Conservation (phyloP, 1,140 invertebrate species). For the Acyrthosiphon pisum region DNA sequence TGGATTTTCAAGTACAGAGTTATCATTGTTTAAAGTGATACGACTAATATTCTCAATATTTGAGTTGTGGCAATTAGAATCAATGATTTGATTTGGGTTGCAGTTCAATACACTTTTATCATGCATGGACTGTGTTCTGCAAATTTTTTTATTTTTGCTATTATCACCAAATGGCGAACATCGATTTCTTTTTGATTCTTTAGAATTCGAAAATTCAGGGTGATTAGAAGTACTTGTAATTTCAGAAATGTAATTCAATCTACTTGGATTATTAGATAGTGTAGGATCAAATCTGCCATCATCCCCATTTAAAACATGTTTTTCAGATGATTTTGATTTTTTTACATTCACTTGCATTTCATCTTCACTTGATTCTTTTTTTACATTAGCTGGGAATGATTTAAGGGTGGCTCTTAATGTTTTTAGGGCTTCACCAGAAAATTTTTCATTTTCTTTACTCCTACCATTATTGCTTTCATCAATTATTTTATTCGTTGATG, state of each 20-base stretch:
- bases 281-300: background rate
- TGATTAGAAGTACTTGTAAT: background rate
- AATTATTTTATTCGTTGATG: background rate
- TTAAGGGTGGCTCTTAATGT: background rate
- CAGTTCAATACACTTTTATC: background rate
- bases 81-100: background rate
- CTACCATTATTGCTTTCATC: background rate
- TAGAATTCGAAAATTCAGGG: background rate
- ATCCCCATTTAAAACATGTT: background rate
- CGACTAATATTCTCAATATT: background rate
- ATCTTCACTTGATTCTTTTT: background rate
- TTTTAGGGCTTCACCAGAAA: background rate
- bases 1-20: background rate
- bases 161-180: background rate
- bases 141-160: background rate
- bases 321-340: background rate
- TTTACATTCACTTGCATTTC: background rate
- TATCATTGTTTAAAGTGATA: background rate
- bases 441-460: background rate
- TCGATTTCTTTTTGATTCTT: conserved; percentile 16
- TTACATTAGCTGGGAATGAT: background rate
- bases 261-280: background rate
- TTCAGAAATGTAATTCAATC: background rate
- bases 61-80: background rate
- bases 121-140: conserved; percentile 6